Conservation (phyloP, 2,888 invertebrate genomes). For the Zele albiditarsus region DNA sequence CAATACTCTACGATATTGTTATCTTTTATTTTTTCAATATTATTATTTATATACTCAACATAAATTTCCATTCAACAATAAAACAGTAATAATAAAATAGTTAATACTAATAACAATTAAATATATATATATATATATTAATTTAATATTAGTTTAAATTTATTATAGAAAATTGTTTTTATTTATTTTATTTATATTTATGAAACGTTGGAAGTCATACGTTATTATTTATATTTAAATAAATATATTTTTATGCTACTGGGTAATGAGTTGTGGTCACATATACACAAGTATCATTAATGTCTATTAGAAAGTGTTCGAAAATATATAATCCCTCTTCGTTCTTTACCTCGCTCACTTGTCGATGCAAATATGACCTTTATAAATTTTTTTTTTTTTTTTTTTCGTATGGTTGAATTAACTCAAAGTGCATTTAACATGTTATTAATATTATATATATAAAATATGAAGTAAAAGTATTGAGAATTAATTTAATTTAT, state of each 20-base stretch:
- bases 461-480: constrained; percentile 2
- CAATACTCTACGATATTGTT: too few relatives aligned
- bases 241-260: not conserved
- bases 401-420: constrained; percentile 2
- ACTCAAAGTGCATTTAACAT: not conserved
- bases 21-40: not conserved
- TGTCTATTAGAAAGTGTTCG: constrained; percentile 7
- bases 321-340: not conserved
- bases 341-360: not conserved
- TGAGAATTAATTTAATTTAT: not conserved
- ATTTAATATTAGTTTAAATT: not conserved
- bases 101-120: too few relatives aligned
- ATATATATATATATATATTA: too few relatives aligned
- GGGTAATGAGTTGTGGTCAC: not conserved
- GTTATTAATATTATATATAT: not conserved
- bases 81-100: not conserved
- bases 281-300: not conserved
- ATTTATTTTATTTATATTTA: not conserved
- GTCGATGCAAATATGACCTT: constrained; percentile 1
- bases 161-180: not conserved
- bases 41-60: not conserved
- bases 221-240: not conserved
- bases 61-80: not conserved
- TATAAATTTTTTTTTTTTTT: too few relatives aligned
- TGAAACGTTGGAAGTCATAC: not conserved